A percentile compares a stretch with the other conserved stretches of the same genome.
Conservation (phyloP, 2,113 vertebrate genomes). For the Cichladusa arquata region DNA sequence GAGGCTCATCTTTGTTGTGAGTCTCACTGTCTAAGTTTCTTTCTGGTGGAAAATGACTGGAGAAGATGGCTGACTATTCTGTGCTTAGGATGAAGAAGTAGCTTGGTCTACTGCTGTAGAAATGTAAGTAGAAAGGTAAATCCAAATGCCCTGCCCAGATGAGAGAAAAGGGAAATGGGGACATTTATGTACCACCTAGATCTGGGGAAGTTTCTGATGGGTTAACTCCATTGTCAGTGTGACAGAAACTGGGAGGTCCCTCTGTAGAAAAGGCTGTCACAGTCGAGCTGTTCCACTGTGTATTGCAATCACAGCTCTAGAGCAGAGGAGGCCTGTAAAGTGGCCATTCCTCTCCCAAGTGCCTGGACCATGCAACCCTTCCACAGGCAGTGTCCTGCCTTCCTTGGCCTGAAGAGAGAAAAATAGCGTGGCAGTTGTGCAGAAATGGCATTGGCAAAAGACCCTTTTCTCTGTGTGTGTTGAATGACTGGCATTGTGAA, state of each 20-base stretch:
- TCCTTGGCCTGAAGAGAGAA: not conserved
- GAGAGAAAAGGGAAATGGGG: not conserved
- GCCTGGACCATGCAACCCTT: not conserved
- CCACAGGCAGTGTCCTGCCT: not conserved
- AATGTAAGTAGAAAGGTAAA: not conserved
- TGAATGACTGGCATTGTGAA: not conserved
- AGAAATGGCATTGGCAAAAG: not conserved
- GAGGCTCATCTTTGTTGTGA: not conserved
- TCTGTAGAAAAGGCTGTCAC: not conserved
- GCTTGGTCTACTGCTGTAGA: not conserved
- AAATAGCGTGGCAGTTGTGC: not conserved
- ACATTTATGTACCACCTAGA: not conserved
- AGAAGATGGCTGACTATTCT: not conserved
- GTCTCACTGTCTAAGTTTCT: not conserved
- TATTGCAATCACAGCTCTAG: not conserved
- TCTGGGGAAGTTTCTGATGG: not conserved
- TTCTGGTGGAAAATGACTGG: not conserved
- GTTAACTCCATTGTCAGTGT: not conserved
- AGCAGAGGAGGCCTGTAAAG: not conserved
- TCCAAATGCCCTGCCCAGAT: not conserved
- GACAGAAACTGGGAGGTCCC: not conserved
- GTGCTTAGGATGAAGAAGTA: not conserved
- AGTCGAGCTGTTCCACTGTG: rapidly evolving
- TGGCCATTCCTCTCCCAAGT: not conserved
- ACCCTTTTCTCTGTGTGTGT: not conserved